phyloP scores from a whole-genome alignment of 2,888 invertebrate species.

The Mycalesis mineus region DNA sequence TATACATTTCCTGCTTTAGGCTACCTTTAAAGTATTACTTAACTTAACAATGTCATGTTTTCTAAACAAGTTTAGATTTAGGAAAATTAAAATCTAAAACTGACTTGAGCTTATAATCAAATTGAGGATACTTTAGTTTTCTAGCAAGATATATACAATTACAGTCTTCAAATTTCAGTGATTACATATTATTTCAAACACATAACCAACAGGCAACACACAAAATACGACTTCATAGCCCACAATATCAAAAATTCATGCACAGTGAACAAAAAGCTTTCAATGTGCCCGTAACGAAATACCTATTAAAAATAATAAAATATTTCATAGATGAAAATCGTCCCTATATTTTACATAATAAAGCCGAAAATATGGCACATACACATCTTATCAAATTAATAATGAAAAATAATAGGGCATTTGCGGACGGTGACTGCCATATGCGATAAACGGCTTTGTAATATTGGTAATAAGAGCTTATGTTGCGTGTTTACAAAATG shows the following conservation, averaged over 20 bases:
- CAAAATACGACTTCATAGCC: background rate
- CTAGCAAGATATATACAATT: too few species aligned
- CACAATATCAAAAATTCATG: conserved; percentile 1
- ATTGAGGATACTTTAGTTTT: too few species aligned
- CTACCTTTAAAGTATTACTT: too few species aligned
- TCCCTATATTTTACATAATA: conserved; percentile 33
- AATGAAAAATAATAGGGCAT: conserved; percentile 64
- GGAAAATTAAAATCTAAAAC: too few species aligned
- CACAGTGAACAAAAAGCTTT: conserved; percentile 1
- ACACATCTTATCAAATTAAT: conserved; percentile 73
- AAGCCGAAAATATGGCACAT: conserved; percentile 42
- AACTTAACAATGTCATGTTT: too few species aligned
- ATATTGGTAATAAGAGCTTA: conserved; percentile 37
- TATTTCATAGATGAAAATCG: conserved; percentile 16
- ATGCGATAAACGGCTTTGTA: conserved; percentile 38
- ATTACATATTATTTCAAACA: too few species aligned
- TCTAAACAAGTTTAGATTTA: too few species aligned
- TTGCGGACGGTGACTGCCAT: conserved; percentile 23
- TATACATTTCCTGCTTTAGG: too few species aligned
- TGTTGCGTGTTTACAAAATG: conserved; percentile 43
- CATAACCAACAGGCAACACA: too few species aligned
- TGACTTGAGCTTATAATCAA: too few species aligned
- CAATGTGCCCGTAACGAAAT: conserved; percentile 7
- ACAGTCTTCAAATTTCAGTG: too few species aligned
- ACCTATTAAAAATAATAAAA: conserved; percentile 20